Evolutionary conservation across 2,113 vertebrate genomes (phyloP).

Genomic region (Chlamydotis undulata): DNA sequence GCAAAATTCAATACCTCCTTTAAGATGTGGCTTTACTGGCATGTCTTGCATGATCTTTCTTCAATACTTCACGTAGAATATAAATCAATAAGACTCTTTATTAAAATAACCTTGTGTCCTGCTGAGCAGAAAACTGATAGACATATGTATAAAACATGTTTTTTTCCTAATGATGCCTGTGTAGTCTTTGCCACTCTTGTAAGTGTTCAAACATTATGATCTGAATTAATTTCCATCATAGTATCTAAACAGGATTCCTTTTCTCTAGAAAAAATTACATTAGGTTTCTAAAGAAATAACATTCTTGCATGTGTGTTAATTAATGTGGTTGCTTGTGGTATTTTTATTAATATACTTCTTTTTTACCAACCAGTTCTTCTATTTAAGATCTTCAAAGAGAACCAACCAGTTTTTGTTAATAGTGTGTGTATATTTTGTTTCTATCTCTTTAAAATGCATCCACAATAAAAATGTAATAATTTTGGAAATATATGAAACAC

Average conservation of each 20-base stretch:
- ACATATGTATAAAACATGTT: background rate
- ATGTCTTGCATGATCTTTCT: background rate
- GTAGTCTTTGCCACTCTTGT: background rate
- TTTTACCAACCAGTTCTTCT: background rate
- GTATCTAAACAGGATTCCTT: background rate
- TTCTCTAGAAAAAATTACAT: background rate
- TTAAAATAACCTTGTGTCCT: background rate
- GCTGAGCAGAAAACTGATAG: background rate
- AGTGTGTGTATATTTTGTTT: background rate
- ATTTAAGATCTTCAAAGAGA: background rate
- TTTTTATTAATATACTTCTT: background rate
- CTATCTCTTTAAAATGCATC: background rate
- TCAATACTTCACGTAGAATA: background rate
- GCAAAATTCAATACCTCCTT: background rate
- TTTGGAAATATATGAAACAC: background rate
- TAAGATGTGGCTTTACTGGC: background rate
- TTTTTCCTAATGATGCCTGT: background rate
- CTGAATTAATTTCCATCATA: background rate
- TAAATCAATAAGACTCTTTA: background rate
- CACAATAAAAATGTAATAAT: background rate
- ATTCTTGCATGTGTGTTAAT: background rate
- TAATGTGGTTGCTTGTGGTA: background rate
- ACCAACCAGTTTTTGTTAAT: background rate
- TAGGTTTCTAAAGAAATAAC: background rate
- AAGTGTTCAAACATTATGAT: background rate